These are phyloP conservation scores for Sebastes schlegelii DNA, from an alignment of 2,113 vertebrate species.

Conservation along the genomic window DNA sequence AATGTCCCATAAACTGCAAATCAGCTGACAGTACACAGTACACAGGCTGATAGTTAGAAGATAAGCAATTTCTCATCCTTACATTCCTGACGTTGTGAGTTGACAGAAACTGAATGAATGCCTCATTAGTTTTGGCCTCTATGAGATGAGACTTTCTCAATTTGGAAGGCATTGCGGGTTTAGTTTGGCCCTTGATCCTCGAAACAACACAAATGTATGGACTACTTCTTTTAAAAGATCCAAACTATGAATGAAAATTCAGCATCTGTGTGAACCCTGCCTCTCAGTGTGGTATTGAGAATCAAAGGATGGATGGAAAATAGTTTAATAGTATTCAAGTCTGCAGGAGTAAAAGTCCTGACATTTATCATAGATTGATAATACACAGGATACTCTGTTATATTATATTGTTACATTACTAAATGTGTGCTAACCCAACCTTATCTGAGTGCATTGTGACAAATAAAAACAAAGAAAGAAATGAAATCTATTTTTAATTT, in stretches of 20 bases:
- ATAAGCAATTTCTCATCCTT: slow-evolving; percentile 27
- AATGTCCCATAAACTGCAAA: slow-evolving; percentile 12
- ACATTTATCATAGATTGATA: neutral
- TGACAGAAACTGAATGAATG: slow-evolving; percentile 16
- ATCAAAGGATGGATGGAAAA: slow-evolving; percentile 12
- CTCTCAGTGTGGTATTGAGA: neutral
- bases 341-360: neutral
- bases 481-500: neutral
- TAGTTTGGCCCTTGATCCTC: neutral
- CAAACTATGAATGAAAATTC: slow-evolving; percentile 2
- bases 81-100: neutral
- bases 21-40: slow-evolving; percentile 15
- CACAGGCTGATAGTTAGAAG: slow-evolving; percentile 16
- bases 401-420: neutral
- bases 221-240: neutral
- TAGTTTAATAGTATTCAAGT: neutral
- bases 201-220: neutral
- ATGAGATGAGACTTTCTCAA: neutral
- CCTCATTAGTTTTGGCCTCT: slow-evolving; percentile 23
- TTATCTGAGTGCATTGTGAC: neutral
- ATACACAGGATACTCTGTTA: neutral
- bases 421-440: neutral
- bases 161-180: neutral
- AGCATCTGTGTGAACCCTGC: neutral
- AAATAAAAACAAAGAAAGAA: neutral